Evolutionary conservation across 2,113 vertebrate species (phyloP).

Genomic region (Notiomystis cincta): DNA sequence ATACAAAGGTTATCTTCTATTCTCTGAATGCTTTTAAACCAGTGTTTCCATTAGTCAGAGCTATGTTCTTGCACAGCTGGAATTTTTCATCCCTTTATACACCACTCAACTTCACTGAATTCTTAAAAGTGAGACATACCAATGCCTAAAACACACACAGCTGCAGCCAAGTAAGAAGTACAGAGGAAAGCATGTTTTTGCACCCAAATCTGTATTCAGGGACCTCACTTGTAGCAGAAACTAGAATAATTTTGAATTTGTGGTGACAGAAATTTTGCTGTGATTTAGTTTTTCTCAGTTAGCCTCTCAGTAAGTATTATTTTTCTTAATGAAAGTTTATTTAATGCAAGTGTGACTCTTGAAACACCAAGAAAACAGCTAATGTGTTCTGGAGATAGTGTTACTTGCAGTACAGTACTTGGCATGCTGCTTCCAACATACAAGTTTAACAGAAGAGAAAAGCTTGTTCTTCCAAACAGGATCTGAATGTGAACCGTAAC

Average conservation of each 20-base stretch:
- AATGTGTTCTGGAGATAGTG: not conserved
- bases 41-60: not conserved
- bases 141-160: not conserved
- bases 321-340: not conserved
- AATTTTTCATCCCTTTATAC: not conserved
- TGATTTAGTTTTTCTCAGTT: not conserved
- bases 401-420: not conserved
- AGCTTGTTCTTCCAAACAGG: not conserved
- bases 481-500: not conserved
- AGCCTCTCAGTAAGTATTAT: not conserved
- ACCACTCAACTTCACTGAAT: not conserved
- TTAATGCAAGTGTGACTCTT: not conserved
- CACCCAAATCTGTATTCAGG: not conserved
- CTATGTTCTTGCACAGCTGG: not conserved
- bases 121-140: not conserved
- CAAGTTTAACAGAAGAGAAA: not conserved
- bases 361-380: not conserved
- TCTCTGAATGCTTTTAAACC: not conserved
- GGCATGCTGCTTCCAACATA: not conserved
- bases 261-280: not conserved
- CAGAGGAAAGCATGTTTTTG: not conserved
- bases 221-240: not conserved
- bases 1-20: not conserved
- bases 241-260: not conserved
- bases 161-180: not conserved